Evolutionary conservation across 92 coral and sea anemone genomes (phyloP).

Genomic region (Parazoanthus atlanticus): DNA sequence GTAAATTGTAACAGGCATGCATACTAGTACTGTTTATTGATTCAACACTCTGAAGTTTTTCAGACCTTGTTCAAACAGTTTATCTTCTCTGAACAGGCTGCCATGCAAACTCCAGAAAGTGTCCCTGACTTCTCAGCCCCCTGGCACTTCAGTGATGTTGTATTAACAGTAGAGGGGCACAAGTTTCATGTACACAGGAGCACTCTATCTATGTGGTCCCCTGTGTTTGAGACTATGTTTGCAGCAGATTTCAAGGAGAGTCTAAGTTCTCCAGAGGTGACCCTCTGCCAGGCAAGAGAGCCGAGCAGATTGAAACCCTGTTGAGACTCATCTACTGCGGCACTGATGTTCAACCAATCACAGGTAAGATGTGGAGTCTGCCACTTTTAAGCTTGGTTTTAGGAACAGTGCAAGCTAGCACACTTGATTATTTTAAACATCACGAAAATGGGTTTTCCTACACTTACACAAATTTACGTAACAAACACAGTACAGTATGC

Average conservation of each 20-base stretch:
- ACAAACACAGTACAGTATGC: too few relatives aligned
- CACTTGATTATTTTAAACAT: too few relatives aligned
- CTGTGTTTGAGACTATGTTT: constrained; percentile 88
- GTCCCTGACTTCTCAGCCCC: constrained; percentile 73
- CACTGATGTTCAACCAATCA: constrained; percentile 52
- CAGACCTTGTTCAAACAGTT: too few relatives aligned
- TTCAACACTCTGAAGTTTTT: too few relatives aligned
- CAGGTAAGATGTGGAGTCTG: constrained; percentile 46
- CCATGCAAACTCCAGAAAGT: constrained; percentile 42
- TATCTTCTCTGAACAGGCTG: background rate
- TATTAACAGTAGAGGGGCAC: constrained; percentile 65
- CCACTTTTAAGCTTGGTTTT: too few relatives aligned
- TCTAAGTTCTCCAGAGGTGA: constrained; percentile 65
- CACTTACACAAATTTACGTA: too few relatives aligned
- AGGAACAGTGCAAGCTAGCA: too few relatives aligned
- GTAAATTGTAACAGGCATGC: too few relatives aligned
- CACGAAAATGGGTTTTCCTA: too few relatives aligned
- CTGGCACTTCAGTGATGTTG: constrained; percentile 83
- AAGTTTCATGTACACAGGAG: constrained; percentile 81
- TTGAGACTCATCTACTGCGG: constrained; percentile 60
- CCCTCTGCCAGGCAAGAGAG: constrained; percentile 70
- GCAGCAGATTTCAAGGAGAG: constrained; percentile 70
- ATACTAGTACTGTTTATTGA: too few relatives aligned
- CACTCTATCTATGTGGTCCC: constrained; percentile 89
- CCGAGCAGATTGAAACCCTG: constrained; percentile 59